Evolutionary conservation across 2,113 vertebrate species (phyloP).

Genomic region (Azemiops feae): DNA sequence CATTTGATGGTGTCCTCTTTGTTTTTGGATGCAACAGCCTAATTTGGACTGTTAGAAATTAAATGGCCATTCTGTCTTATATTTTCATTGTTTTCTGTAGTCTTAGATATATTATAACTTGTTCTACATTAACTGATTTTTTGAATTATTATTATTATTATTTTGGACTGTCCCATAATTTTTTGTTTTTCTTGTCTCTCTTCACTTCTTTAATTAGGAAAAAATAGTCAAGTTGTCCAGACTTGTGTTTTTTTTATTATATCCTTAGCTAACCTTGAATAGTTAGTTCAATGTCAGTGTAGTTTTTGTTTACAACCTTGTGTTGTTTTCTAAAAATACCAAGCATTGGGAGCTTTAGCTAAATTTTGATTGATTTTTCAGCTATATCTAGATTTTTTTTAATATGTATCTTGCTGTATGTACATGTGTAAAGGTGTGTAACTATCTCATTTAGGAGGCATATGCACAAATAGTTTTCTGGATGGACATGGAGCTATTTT

Average conservation of each 20-base stretch:
- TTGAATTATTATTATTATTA: neutral
- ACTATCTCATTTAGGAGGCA: neutral
- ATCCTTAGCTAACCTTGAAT: neutral
- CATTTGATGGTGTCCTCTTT: neutral
- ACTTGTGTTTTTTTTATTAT: neutral
- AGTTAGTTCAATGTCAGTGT: too few species aligned
- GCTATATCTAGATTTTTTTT: too few species aligned
- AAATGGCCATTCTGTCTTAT: neutral
- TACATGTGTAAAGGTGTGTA: too few species aligned
- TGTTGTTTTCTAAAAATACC: too few species aligned
- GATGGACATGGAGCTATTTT: neutral
- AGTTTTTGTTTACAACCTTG: too few species aligned
- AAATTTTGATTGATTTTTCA: too few species aligned
- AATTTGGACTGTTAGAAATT: neutral
- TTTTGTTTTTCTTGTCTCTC: neutral
- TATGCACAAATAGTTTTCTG: neutral
- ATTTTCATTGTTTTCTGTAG: neutral
- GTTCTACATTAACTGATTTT: neutral
- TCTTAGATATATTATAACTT: neutral
- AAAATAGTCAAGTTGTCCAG: neutral
- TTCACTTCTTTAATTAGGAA: neutral
- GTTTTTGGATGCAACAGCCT: neutral
- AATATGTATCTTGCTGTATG: too few species aligned
- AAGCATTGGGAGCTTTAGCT: too few species aligned
- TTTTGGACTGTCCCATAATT: neutral